These are phyloP conservation scores for Ametastegia equiseti DNA, from an alignment of 2,888 invertebrate species.

Conservation along the genomic window DNA sequence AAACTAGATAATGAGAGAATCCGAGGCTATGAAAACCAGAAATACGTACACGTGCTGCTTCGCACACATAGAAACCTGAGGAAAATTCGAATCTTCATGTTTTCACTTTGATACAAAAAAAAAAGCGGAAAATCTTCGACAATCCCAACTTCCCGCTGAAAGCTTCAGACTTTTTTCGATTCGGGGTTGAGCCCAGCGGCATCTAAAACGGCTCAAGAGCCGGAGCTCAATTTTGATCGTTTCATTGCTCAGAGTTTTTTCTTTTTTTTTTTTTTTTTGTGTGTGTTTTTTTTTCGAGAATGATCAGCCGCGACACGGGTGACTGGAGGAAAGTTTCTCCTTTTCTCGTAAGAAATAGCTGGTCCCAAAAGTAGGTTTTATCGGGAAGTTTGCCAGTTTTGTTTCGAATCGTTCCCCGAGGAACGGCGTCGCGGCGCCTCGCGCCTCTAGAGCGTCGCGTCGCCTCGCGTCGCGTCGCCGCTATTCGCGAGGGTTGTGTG, in stretches of 20 bases:
- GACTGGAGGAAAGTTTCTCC: conserved; percentile 28
- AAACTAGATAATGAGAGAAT: no score
- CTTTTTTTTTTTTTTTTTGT: neutral
- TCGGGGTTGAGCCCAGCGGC: neutral
- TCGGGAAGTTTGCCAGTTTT: conserved; percentile 45
- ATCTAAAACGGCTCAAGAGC: neutral
- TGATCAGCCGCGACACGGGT: conserved; percentile 2
- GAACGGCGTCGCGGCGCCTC: conserved; percentile 42
- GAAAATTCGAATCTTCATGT: neutral
- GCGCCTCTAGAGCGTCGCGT: neutral
- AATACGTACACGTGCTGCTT: no score
- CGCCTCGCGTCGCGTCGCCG: neutral
- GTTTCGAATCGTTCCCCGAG: conserved; percentile 44
- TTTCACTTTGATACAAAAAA: neutral
- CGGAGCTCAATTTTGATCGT: conserved; percentile 19
- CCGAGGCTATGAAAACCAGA: no score
- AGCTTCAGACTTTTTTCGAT: neutral
- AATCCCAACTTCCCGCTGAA: neutral
- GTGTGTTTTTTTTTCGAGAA: neutral
- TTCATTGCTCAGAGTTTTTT: neutral
- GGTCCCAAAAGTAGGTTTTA: conserved; percentile 45
- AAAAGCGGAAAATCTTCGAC: neutral
- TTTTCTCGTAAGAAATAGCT: conserved; percentile 32
- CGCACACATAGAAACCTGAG: neutral
- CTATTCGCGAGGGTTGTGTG: no score